Base-by-base conservation (phyloP, 92 coral and sea anemone genomes). In the Phenganax marumi region DNA sequence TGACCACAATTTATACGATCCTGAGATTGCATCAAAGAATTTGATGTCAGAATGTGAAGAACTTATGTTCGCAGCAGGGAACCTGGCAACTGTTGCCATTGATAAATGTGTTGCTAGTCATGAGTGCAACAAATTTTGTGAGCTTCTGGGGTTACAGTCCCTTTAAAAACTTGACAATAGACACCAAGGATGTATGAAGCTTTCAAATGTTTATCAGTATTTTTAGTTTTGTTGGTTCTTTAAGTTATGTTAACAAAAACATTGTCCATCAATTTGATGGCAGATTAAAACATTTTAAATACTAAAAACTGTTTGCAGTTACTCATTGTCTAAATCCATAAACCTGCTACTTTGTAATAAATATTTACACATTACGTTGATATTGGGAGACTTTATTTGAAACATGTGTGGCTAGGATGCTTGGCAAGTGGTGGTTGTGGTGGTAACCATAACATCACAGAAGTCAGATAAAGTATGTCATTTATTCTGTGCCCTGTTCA, bases 31-130 rank as follows among this genome's bases (percentile, higher is more conserved):
- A 58, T 58, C 65, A 58, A 58, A 58, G 65, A 19, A 58, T 16
- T 58, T 58, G 65, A 58, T 58, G 23, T 6, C 65, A 58, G 65
- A 58, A 12, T 0, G 65, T 14, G 65, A 58, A 58, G 65, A 58
- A 58, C 65, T 58, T 58, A 58, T 58, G 65, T 58, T 58, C 16
- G 65, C 65, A 58, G 65, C 65, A 3, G 65, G 65, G 21, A 58
- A 58, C 65, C 21, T 58, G 65, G 65, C 65, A 3, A 58, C 65
- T 3, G 23, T 58, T 58, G 65, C 65, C 65, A 58, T 58, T 58
- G 65, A 58, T 58, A 58, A 58, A 7, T 58, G 3, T 58, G 7
- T 58, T 7, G 65, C 65, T 58, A 58, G 16, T 23, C 65, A 58
- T 58, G 21, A 12, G 65, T 58, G 65, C 65, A 58, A 58, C 7